Conservation (phyloP, 2,113 vertebrate species). For the Dermatemys mawii region DNA sequence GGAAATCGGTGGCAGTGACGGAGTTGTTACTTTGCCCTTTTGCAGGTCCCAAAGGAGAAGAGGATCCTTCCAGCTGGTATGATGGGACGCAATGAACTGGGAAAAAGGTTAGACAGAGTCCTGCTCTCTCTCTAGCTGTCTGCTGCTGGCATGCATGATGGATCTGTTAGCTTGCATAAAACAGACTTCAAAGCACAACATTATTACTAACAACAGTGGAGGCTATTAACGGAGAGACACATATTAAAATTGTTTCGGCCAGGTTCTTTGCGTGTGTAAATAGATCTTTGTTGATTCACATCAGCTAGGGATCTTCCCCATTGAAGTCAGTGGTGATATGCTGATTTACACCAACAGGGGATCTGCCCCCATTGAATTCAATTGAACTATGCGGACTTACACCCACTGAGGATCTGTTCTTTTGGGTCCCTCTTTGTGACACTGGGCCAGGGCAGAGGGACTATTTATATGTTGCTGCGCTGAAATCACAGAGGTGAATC, state of each 20-base stretch:
- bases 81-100: slow-evolving; percentile 80
- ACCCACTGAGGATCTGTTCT: not conserved
- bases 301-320: not conserved
- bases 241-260: slow-evolving; percentile 58
- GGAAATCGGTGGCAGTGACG: not conserved
- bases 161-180: slow-evolving; percentile 53
- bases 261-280: slow-evolving; percentile 41
- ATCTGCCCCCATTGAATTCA: not conserved
- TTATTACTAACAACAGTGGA: slow-evolving; percentile 52
- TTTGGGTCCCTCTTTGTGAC: not conserved
- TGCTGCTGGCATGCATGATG: slow-evolving; percentile 41
- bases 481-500: not conserved
- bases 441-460: not conserved
- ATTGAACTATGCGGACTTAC: not conserved
- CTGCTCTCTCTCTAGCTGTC: slow-evolving; percentile 17
- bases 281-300: slow-evolving; percentile 48
- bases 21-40: slow-evolving; percentile 8
- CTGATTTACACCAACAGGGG: not conserved
- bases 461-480: not conserved
- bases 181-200: slow-evolving; percentile 50
- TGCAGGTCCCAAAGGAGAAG: slow-evolving; percentile 89
- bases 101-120: slow-evolving; percentile 86
- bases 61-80: slow-evolving; percentile 82
- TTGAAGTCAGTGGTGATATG: not conserved
- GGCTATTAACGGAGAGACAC: slow-evolving; percentile 51